Conservation (phyloP, 2,113 vertebrate genomes). For the Microcebus tavaratra region DNA sequence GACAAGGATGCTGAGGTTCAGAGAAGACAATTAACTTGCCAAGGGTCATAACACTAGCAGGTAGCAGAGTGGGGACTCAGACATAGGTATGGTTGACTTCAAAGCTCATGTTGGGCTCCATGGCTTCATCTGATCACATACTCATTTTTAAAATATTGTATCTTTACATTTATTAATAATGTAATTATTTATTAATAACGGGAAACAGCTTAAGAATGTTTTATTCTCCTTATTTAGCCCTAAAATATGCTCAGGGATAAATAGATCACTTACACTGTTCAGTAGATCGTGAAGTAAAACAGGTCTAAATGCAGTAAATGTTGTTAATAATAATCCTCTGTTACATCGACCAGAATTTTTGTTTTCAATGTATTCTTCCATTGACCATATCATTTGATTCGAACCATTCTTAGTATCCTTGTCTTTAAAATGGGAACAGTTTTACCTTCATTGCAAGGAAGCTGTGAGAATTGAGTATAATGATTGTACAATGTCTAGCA, state of each 20-base stretch:
- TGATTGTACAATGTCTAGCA: neutral
- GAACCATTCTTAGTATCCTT: neutral
- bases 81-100: neutral
- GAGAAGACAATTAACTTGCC: neutral
- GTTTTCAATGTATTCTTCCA: neutral
- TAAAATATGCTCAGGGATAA: conserved; percentile 37
- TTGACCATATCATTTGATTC: neutral
- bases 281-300: neutral
- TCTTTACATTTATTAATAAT: too few species aligned
- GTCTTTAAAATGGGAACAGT: neutral
- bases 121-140: neutral
- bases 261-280: neutral
- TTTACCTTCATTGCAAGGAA: neutral
- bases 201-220: conserved; percentile 1
- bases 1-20: neutral
- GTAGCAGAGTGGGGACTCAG: neutral
- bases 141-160: neutral
- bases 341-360: conserved; percentile 31
- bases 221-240: neutral
- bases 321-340: neutral
- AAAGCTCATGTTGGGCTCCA: neutral
- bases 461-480: neutral
- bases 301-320: conserved; percentile 10
- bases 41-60: neutral
- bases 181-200: neutral